Percentiles rank a stretch among this genome's conserved stretches.
These are phyloP conservation scores for Schmidtea mediterranea DNA, from an alignment of 1,140 invertebrate genomes.

Conservation along the genomic window DNA sequence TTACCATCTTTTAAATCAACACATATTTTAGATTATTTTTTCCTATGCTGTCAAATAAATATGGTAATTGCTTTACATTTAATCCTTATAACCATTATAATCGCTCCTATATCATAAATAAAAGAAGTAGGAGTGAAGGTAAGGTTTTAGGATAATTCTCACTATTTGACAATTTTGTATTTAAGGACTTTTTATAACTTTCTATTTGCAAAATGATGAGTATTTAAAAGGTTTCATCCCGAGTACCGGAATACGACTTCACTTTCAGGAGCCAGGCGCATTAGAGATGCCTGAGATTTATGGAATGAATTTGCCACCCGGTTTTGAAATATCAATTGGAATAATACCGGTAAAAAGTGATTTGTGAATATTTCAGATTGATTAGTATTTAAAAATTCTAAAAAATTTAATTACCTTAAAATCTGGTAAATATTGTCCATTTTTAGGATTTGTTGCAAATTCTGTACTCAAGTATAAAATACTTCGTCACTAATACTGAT, in stretches of 20 bases:
- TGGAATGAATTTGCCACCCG: conserved; percentile 21
- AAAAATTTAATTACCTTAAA: no score
- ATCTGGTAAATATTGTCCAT: no score
- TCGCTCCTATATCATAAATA: conserved; percentile 10
- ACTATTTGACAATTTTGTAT: conserved; percentile 5
- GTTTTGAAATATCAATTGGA: conserved; percentile 15
- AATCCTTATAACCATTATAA: conserved; percentile 9
- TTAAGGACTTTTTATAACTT: conserved; percentile 19
- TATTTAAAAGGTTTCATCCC: conserved; percentile 17
- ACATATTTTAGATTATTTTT: conserved; percentile 15
- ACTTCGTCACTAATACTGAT: no score
- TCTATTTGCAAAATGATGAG: conserved; percentile 19
- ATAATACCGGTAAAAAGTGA: not conserved
- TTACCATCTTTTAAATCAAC: no score
- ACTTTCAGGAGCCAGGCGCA: conserved; percentile 18
- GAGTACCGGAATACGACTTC: conserved; percentile 20
- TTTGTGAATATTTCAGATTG: no score
- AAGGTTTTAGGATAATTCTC: conserved; percentile 10
- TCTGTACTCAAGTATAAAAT: no score
- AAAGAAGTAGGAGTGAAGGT: conserved; percentile 3
- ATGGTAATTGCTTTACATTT: conserved; percentile 10
- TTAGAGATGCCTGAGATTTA: conserved; percentile 24
- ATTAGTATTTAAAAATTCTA: no score
- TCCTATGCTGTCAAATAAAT: conserved; percentile 8
- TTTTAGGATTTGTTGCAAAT: no score